Evolutionary conservation across 2,113 vertebrate species (phyloP), one percentile per base, ranked within the genome.

Genomic region (Herpailurus yagouaroundi): DNA sequence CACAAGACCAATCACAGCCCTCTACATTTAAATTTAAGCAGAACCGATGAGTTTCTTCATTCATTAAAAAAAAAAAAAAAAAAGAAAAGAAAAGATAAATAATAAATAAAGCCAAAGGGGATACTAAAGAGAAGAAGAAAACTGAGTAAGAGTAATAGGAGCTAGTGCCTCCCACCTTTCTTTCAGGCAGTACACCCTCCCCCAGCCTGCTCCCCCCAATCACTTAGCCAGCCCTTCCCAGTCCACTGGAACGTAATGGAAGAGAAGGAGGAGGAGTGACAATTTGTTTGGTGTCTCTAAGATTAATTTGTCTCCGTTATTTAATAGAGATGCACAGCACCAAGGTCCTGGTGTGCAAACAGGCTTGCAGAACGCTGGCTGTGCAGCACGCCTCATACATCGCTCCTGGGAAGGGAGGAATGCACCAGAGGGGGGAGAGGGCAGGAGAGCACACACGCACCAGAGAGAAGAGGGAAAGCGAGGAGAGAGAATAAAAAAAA

Each of bases 261-360:
- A 97, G 97, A 98, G 97, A 87, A 97, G 88, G 98, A 99, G 97
- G 93, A 99, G 98, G 98, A 99, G 98, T 98, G 98, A 99, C 99
- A 99, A 99, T 99, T 99, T 99, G 99, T 99, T 99, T 99, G 98
- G 99, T 99, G 99, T 99, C 99, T 99, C 99, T 98, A 99, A 99
- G 99, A 99, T 99, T 98, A 99, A 99, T 99, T 99, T 98, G 99
- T 99, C 99, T 99, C 98, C 98, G 98, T 98, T 99, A 98, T 98
- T 99, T 99, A 99, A 99, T 99, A 99, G 99, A 99, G 99, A 99
- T 99, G 98, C 99, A 99, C 99, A 98, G 99, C 98, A 99, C 98
- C 98, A 96, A 98, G 98, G 98, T 98, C 99, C 98, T 99, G 98
- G 98, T 98, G 99, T 99, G 99, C 98, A 99, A 99, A 99, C 98